A percentile compares a stretch with the other conserved stretches of the same genome.
Conservation (phyloP, 2,797 vertebrate genomes). For the Sandelia bainsii region DNA sequence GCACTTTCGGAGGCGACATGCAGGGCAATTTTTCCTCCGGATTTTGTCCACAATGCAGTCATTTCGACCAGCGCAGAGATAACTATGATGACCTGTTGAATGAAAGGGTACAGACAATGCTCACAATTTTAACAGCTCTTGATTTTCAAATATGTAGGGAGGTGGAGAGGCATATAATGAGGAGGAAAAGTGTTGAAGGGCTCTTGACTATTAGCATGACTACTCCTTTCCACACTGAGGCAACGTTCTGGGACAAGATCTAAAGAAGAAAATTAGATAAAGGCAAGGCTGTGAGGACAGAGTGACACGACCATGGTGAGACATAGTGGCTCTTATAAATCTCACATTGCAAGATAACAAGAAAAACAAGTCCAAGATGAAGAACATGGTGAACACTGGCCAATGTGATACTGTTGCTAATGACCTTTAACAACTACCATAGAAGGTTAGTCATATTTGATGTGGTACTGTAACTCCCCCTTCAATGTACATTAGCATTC, state of each 20-base stretch:
- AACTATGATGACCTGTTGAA: constrained; percentile 94
- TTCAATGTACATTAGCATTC: not conserved
- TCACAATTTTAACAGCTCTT: constrained; percentile 33
- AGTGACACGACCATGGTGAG: constrained; percentile 82
- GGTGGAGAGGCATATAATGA: constrained; percentile 35
- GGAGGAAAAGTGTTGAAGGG: constrained; percentile 9
- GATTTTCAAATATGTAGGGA: constrained; percentile 32
- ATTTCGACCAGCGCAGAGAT: constrained; percentile 96
- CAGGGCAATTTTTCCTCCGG: constrained; percentile 97
- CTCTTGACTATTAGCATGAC: constrained; percentile 41
- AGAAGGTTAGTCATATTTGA: constrained; percentile 55
- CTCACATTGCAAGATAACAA: constrained; percentile 77
- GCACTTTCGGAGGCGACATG: constrained; percentile 96
- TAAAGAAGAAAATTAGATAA: constrained; percentile 69
- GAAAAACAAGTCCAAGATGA: constrained; percentile 67
- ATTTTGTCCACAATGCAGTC: constrained; percentile 99
- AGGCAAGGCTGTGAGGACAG: constrained; percentile 81
- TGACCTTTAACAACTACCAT: constrained; percentile 58
- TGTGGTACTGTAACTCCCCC: constrained; percentile 5
- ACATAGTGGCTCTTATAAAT: constrained; percentile 80
- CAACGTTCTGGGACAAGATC: constrained; percentile 32
- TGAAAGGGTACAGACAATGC: constrained; percentile 39
- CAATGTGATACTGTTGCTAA: constrained; percentile 76
- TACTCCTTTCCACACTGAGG: constrained; percentile 36
- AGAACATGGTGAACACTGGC: constrained; percentile 75